Conservation (phyloP, 2,113 vertebrate species). For the Lepus americanus region DNA sequence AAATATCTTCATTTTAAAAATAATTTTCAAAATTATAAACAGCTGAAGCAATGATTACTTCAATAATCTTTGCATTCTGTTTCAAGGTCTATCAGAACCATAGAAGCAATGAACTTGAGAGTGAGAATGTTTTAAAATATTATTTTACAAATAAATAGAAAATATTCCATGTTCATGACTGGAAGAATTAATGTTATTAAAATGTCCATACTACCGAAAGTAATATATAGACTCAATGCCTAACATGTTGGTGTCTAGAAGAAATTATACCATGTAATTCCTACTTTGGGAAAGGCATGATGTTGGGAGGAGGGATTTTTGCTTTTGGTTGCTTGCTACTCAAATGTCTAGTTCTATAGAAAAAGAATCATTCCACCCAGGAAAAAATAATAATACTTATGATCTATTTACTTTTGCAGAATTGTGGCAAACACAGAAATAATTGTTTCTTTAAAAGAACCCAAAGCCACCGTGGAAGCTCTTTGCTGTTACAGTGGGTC, state of each 20-base stretch:
- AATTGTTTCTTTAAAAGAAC: not conserved
- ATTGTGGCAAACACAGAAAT: conserved; percentile 3
- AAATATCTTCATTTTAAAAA: not conserved
- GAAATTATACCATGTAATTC: not conserved
- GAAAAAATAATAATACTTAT: conserved; percentile 46
- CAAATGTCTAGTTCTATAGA: not conserved
- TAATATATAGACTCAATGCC: not conserved
- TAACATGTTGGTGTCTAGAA: not conserved
- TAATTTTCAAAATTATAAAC: too few species aligned
- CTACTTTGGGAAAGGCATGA: not conserved
- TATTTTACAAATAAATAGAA: conserved; percentile 13
- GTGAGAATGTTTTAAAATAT: not conserved
- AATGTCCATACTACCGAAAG: not conserved
- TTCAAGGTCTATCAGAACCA: conserved; percentile 34
- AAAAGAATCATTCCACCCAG: not conserved
- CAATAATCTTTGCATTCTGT: conserved; percentile 36
- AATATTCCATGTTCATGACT: not conserved
- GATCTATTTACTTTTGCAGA: not conserved
- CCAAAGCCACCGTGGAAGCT: not conserved
- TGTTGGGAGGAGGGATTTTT: not conserved
- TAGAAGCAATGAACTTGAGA: not conserved
- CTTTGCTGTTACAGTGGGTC: not conserved
- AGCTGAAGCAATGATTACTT: not conserved
- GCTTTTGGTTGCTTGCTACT: not conserved
- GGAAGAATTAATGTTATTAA: not conserved